Base-by-base conservation (phyloP, 2,888 invertebrate species). In the Drosophila colorata region DNA sequence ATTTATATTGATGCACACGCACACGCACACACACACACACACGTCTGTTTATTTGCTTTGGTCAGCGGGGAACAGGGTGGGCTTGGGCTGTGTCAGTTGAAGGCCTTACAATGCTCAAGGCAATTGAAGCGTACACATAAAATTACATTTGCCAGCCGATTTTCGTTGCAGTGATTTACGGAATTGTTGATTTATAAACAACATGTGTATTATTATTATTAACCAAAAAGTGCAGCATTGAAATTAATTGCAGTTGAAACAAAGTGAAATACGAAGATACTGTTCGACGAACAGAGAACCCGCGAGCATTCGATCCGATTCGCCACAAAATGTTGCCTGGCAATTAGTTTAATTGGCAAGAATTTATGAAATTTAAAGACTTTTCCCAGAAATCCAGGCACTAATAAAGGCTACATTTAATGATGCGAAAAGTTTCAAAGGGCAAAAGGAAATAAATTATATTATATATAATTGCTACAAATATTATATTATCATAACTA, bases 171-270 rank as follows among this genome's bases (percentile, higher is more conserved):
- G 68, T 87, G 85, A 87, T 87, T 87, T 83, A 87, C 74, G 53
- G 67, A 71, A 69, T 78, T 85, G 85, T 81, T 81, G 82, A 83
- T 83, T 83, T 83, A 87, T 87, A 83, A 83, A 83, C 82, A 83
- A 81, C 82, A 76, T 81, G 87, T 81, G 85, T 85, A 81, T 83
- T 82, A 84, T 81, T 83, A 63, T 73, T 74, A 69, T 69, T 73
- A 73, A 83, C 68, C 84, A 65, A 72, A 75, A 83, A 80, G 64
- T 74, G 53, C 71, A 69, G 49, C 64, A 51, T 65, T 73, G 23
- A 59, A 82, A 61, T 82, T 76, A 78, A 77, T 78, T 78, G 79
- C 63, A 61, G 66, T 70, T 52, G 58, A 51, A 70, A 67, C 61
- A 70, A 61, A 74, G 55, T 55, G 55, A 46, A 65, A 74, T 66